These are phyloP conservation scores for Callospermophilus lateralis DNA, from an alignment of 2,113 vertebrate species.

Conservation along the genomic window DNA sequence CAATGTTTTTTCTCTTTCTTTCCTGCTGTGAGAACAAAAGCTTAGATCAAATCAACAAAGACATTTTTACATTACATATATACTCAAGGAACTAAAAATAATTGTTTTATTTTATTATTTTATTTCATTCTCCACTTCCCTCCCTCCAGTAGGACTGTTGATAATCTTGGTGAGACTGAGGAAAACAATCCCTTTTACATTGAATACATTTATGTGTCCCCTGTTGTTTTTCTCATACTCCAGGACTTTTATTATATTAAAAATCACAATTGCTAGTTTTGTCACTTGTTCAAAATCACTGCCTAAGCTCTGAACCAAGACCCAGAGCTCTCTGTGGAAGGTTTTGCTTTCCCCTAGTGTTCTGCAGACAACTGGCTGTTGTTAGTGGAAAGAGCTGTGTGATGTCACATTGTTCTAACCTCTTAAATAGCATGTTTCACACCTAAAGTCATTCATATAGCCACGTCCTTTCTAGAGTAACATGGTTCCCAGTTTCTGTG, in stretches of 20 bases:
- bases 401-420: not conserved
- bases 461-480: not conserved
- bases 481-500: not conserved
- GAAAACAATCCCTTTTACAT: not conserved
- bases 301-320: not conserved
- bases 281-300: not conserved
- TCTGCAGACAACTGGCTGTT: no score
- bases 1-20: not conserved
- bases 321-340: not conserved
- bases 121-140: not conserved
- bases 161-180: not conserved
- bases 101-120: not conserved
- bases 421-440: fast-evolving
- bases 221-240: not conserved
- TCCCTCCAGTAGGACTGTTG: not conserved
- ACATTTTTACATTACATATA: not conserved
- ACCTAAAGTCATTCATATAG: not conserved
- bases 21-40: not conserved
- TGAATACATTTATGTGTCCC: not conserved
- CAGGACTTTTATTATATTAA: not conserved
- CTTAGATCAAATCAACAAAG: not conserved
- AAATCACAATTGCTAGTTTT: not conserved
- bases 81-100: not conserved
- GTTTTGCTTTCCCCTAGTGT: not conserved
- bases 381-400: not conserved